Base-by-base conservation (phyloP, 2,113 vertebrate species). In the Otis tarda region DNA sequence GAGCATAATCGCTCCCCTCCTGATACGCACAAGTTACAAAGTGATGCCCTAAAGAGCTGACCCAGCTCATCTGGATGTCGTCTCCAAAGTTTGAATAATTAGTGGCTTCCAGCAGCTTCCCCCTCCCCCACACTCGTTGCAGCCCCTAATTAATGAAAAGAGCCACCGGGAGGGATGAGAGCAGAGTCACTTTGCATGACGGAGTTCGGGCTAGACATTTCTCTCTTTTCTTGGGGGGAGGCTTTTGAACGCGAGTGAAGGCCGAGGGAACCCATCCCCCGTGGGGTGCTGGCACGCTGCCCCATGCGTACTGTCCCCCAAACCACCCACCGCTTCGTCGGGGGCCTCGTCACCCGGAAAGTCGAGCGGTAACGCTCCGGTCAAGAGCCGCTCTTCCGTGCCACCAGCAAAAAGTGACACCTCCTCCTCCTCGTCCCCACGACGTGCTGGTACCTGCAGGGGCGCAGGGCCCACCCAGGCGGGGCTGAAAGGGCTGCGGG, bases 31-130 rank as follows among this genome's bases (percentile, higher is more conserved):
- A 68, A 74, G 81, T 67, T 74, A 70, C 73, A 87, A 67, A 78
- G 76, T 41, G 6, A 47, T 70, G 76, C 76, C 91, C 83, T 23
- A 2, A 64, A 87, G 60, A 92, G 69, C 45, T 82, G 52, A 50
- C 35, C 84, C 65, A 18, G 57, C 81, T 84, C 41, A 61, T 83
- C 61, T 87, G 61, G 84, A 64, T 73, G 77, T 87, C 41, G 74
- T 45, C 84, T 68, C 52, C 71, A n/a, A 90, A 95, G 65, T 97
- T 85, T 18, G 93, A 96, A 94, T 95, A 95, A 93, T 94, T 45
- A 89, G 81, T 53, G 45, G 74, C 82, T 95, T 82, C 61, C 69
- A 96, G 89, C 81, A 69, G 11, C 91, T 82, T 30, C 8, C 33
- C 93, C 91, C 39, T 83, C 74, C 76, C 93, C 91, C 94, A 35